These are phyloP conservation scores for Bucorvus abyssinicus DNA, from an alignment of 2,797 vertebrate species.

Conservation along the genomic window DNA sequence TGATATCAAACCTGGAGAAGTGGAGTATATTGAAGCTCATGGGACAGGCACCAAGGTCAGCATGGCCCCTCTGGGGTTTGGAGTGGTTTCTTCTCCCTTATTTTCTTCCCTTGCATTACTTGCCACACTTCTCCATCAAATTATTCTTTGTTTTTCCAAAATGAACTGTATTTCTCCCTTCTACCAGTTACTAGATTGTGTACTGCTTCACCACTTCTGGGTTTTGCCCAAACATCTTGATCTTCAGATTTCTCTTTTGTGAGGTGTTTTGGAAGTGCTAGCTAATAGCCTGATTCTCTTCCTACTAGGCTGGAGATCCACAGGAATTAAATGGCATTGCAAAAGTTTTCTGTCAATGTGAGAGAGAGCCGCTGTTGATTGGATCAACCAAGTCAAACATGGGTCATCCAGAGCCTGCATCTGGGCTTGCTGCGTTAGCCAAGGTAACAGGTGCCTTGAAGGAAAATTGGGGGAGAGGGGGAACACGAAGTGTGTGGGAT, in stretches of 20 bases:
- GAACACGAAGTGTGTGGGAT: not conserved
- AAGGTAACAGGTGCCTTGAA: slow-evolving; percentile 79
- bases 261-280: not conserved
- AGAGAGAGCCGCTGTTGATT: slow-evolving; percentile 84
- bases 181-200: not conserved
- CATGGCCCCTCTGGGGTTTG: not conserved
- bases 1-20: slow-evolving; percentile 78
- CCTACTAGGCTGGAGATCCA: slow-evolving; percentile 90
- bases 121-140: not conserved
- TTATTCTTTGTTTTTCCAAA: not conserved
- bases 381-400: slow-evolving; percentile 98
- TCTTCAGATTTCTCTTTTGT: not conserved
- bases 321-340: slow-evolving; percentile 90
- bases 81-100: not conserved
- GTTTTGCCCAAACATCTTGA: not conserved
- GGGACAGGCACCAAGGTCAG: slow-evolving; percentile 96
- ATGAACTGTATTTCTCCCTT: not conserved
- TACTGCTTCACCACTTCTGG: not conserved
- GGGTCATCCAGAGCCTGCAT: slow-evolving; percentile 95
- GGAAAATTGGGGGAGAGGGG: not conserved
- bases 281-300: not conserved
- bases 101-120: not conserved
- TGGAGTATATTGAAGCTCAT: slow-evolving; percentile 95
- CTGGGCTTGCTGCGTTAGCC: slow-evolving; percentile 88
- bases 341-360: slow-evolving; percentile 80